Conservation (phyloP, 2,797 vertebrate species). For the Danio kyathit region DNA sequence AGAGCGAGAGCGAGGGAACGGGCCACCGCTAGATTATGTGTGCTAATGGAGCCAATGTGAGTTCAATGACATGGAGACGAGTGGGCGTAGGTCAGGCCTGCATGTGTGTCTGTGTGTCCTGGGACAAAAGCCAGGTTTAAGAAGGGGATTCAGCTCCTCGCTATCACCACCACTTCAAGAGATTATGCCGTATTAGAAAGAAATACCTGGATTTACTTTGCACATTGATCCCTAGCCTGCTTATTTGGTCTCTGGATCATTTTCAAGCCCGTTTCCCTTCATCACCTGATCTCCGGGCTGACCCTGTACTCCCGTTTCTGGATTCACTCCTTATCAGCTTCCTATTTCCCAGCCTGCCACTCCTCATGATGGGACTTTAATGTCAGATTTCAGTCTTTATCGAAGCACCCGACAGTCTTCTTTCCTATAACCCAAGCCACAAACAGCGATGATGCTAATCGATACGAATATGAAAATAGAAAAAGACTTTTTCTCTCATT, state of each 20-base stretch:
- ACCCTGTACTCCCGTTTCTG: slow-evolving; percentile 12
- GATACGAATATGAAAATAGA: slow-evolving; percentile 33
- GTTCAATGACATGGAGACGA: slow-evolving; percentile 81
- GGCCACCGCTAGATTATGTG: slow-evolving; percentile 76
- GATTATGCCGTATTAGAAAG: slow-evolving; percentile 38
- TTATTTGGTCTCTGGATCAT: slow-evolving; percentile 34
- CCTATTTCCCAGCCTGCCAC: slow-evolving; percentile 16
- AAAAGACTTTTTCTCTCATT: slow-evolving; percentile 19
- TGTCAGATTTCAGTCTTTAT: neutral
- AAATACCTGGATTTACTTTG: slow-evolving; percentile 47
- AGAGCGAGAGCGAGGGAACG: slow-evolving; percentile 77
- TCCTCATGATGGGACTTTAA: neutral
- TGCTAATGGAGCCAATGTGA: slow-evolving; percentile 87
- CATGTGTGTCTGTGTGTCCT: neutral
- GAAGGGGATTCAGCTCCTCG: slow-evolving; percentile 19
- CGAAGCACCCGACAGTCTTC: neutral
- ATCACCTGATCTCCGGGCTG: slow-evolving; percentile 37
- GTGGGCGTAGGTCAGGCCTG: slow-evolving; percentile 31
- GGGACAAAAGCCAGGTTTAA: slow-evolving; percentile 9
- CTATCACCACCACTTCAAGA: slow-evolving; percentile 11
- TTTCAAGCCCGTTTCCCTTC: slow-evolving; percentile 17
- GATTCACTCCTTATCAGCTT: slow-evolving; percentile 21
- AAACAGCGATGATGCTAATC: slow-evolving; percentile 16
- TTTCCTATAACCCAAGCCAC: slow-evolving; percentile 8
- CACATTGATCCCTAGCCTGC: slow-evolving; percentile 30